A percentile compares a stretch with the other conserved stretches of the same genome.
Evolutionary conservation across 2,113 vertebrate genomes (phyloP).

Genomic region (Scytalopus superciliaris): DNA sequence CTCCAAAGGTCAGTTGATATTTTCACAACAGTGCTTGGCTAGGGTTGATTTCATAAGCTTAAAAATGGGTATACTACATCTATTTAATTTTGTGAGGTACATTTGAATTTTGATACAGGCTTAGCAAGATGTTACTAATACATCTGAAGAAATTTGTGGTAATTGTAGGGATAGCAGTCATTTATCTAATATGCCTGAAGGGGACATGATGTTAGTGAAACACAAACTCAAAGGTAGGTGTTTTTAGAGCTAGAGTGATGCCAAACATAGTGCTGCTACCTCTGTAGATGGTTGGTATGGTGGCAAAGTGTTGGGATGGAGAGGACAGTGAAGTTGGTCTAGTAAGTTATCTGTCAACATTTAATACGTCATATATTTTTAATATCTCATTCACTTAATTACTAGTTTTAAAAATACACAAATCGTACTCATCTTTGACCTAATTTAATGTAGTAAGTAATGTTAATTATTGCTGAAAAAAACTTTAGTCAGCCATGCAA

Average conservation of each 20-base stretch:
- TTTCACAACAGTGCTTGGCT: neutral
- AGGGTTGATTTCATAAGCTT: conserved; percentile 1
- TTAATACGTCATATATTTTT: neutral
- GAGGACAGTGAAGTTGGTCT: neutral
- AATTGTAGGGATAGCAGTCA: neutral
- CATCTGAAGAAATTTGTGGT: neutral
- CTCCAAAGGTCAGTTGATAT: neutral
- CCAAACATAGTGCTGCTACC: neutral
- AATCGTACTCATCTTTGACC: neutral
- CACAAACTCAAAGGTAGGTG: neutral
- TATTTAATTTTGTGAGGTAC: conserved; percentile 11
- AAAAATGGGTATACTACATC: neutral
- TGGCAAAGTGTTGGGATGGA: neutral
- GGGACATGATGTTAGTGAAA: neutral
- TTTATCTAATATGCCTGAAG: neutral
- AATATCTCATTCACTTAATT: conserved; percentile 1
- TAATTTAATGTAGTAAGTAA: neutral
- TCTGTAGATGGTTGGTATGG: neutral
- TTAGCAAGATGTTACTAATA: neutral
- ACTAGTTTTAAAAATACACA: neutral
- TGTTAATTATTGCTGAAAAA: conserved; percentile 11
- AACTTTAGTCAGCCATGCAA: neutral
- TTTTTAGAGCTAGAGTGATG: neutral
- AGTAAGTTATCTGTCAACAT: neutral
- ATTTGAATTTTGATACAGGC: neutral